Base-by-base conservation (phyloP, 2,797 vertebrate species). In the Malacoraja senta region DNA sequence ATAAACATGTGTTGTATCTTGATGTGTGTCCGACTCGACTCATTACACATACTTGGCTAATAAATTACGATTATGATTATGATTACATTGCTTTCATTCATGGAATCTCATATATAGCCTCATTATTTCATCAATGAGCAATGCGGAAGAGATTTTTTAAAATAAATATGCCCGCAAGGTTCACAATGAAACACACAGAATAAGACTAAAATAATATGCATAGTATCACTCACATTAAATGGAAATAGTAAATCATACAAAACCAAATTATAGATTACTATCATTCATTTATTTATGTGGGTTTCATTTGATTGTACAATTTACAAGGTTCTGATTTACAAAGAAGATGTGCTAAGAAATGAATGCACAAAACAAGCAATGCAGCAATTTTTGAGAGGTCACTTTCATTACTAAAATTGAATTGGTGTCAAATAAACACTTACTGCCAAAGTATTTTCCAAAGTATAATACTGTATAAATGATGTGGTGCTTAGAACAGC, bases 371-470 rank as follows among this genome's bases (percentile, higher is more conserved):
- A 38, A 71, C n/a, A 91, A 35, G 63, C 63, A 91, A 35, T 24
- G 17, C 88, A 91, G 32, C 26, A 88, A 71, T 68, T 91, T 72
- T 90, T 71, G 32, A 19, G 26, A 88, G 61, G 61, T 63, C 80
- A 83, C 24, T 58, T 83, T 83, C 80, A 83, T 78, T 78, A 78
- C 77, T 32, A 26, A 77, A 91, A 91, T 91, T 91, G 35, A n/a
- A 72, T 90, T 72, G 35, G 7, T 91, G 15, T 71, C 65, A 38
- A n/a, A 71, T 72, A 68, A 91, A 38, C 68, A 91, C 9, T 19
- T 38, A 38, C 19, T 38, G 35, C 32, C 35, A 35, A 35, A 44
- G 32, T 71, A 91, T 32, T 68, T 71, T 91, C 38, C 81, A 58
- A 84, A 53, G 4, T 84, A 84, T 53, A 13, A 44, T 53, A 44